phyloP scores from a whole-genome alignment of 23 tunicate genomes.

The Trididemnum clinides region DNA sequence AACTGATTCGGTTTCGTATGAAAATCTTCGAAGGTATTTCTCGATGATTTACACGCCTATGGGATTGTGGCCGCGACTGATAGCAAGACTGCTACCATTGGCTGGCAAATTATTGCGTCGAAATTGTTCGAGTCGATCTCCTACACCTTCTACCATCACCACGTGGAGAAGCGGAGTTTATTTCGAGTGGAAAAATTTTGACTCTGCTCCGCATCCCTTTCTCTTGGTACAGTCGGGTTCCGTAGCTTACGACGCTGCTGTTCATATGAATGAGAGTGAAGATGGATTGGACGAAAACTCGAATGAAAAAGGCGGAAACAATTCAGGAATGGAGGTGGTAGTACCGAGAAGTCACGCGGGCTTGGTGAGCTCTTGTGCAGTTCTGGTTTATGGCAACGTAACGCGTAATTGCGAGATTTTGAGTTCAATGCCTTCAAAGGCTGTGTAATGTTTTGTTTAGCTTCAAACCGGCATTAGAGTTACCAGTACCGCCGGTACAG shows the following conservation, averaged over 20 bases:
- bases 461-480: no score
- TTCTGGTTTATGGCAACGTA: no score
- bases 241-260: background rate
- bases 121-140: background rate
- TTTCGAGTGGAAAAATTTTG: slow-evolving; percentile 26
- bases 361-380: slow-evolving; percentile 46
- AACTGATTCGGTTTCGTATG: no score
- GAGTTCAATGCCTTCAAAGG: no score
- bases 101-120: background rate
- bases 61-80: slow-evolving; percentile 71
- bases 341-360: slow-evolving; percentile 29
- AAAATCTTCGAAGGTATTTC: slow-evolving; percentile 60
- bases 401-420: no score
- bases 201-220: slow-evolving; percentile 7
- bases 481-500: no score
- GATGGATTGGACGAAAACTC: background rate
- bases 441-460: no score
- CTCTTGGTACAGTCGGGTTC: slow-evolving; percentile 46
- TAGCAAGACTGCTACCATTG: slow-evolving; percentile 47
- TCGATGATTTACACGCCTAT: slow-evolving; percentile 62
- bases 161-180: slow-evolving; percentile 51
- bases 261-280: background rate
- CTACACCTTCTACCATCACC: background rate
- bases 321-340: slow-evolving; percentile 42
- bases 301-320: background rate